phyloP scores from a whole-genome alignment of 2,888 invertebrate genomes.

The Oconnorella tubifera region DNA sequence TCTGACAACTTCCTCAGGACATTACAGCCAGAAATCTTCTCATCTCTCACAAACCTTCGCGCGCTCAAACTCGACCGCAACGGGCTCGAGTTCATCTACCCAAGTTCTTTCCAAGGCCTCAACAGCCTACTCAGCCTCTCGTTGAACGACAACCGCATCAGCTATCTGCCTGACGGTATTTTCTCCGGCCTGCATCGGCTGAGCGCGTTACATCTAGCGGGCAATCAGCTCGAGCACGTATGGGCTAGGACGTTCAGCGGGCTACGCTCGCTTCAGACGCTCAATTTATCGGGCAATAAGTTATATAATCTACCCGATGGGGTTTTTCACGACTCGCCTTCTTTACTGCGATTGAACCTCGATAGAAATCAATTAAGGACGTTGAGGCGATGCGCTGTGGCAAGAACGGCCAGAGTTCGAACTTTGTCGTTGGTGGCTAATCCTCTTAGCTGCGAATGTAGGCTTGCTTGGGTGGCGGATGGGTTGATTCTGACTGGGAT shows the following conservation, averaged over 20 bases:
- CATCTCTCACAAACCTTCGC: conserved; percentile 25
- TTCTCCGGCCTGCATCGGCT: conserved; percentile 28
- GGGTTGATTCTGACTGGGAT: too few relatives aligned
- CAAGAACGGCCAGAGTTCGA: too few relatives aligned
- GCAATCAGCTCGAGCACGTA: conserved; percentile 27
- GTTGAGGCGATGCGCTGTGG: conserved; percentile 21
- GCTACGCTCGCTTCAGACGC: conserved; percentile 23
- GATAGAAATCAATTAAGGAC: conserved; percentile 24
- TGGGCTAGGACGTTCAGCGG: conserved; percentile 31
- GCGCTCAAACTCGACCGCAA: conserved; percentile 29
- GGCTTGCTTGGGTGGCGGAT: conserved; percentile 31
- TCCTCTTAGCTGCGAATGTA: conserved; percentile 34
- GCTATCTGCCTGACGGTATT: conserved; percentile 26
- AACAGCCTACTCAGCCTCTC: conserved; percentile 22
- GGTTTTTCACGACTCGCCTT: conserved; percentile 22
- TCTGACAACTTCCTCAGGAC: conserved; percentile 25
- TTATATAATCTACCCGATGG: conserved; percentile 24
- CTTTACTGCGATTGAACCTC: conserved; percentile 22
- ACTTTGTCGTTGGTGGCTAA: too few relatives aligned
- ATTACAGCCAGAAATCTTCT: conserved; percentile 21
- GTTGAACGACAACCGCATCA: conserved; percentile 28
- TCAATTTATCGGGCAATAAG: conserved; percentile 28
- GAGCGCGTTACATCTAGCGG: conserved; percentile 26
- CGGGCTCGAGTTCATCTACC: conserved; percentile 26
- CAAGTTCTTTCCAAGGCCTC: conserved; percentile 27